Evolutionary conservation across 1,140 invertebrate genomes (phyloP).

Genomic region (Cydia pomonella): DNA sequence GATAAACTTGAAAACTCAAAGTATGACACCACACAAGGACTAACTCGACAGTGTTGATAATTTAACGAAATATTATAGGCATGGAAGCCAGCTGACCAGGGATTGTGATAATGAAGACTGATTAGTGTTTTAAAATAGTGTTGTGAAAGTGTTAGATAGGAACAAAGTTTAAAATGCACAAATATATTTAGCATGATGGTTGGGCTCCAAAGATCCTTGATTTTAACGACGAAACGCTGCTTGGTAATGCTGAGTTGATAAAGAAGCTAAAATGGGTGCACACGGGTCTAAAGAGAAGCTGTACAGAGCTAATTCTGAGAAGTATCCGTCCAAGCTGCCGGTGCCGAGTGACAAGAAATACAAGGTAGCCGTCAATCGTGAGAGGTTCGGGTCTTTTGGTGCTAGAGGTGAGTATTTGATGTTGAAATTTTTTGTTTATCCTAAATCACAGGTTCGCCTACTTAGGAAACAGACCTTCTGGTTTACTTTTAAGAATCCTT

Average conservation of each 20-base stretch:
- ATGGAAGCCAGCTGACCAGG: constrained; percentile 33
- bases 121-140: constrained; percentile 42
- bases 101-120: constrained; percentile 34
- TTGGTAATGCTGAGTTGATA: constrained; percentile 35
- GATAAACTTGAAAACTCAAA: constrained; percentile 36
- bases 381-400: constrained; percentile 83
- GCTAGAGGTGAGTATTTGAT: constrained; percentile 68
- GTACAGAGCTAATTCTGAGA: constrained; percentile 82
- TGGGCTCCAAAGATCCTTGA: constrained; percentile 37
- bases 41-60: constrained; percentile 4
- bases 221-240: constrained; percentile 58
- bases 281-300: constrained; percentile 86
- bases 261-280: constrained; percentile 82
- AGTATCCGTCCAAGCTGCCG: constrained; percentile 76
- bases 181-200: constrained; percentile 37
- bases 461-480: too few species aligned
- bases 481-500: too few species aligned
- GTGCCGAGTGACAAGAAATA: constrained; percentile 78
- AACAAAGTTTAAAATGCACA: constrained; percentile 45
- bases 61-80: background rate
- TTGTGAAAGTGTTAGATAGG: constrained; percentile 47
- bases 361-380: constrained; percentile 76
- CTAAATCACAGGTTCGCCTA: too few species aligned
- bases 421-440: too few species aligned
- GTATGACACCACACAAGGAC: constrained; percentile 40